These are phyloP conservation scores for Spinus pinus DNA, from an alignment of 2,797 vertebrate species.

Conservation along the genomic window DNA sequence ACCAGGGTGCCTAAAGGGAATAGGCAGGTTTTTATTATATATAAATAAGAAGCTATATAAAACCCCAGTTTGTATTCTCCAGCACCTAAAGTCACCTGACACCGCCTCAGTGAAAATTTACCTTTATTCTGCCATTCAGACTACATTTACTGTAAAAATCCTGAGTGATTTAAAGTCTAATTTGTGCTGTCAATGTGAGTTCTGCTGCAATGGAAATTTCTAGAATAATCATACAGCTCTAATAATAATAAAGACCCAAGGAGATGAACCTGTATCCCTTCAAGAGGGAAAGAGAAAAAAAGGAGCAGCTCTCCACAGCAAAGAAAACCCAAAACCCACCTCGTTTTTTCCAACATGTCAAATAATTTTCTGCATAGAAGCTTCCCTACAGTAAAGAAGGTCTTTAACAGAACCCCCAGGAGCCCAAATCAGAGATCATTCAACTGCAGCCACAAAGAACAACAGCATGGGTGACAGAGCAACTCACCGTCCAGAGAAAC, in stretches of 20 bases:
- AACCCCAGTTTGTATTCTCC: not conserved
- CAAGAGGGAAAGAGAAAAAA: not conserved
- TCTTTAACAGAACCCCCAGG: not conserved
- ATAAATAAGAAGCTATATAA: not conserved
- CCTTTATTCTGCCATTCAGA: not conserved
- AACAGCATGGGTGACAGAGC: not conserved
- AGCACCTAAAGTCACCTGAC: not conserved
- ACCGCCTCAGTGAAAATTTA: not conserved
- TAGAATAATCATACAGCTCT: not conserved
- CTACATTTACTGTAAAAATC: not conserved
- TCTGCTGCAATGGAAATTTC: not conserved
- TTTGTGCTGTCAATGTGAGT: not conserved
- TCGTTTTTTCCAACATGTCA: not conserved
- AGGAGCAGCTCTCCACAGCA: not conserved
- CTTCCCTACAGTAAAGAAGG: not conserved
- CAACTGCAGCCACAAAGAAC: not conserved
- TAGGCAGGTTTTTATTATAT: not conserved
- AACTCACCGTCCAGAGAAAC: conserved; percentile 94
- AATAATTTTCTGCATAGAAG: not conserved
- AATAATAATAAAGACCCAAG: not conserved
- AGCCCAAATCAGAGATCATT: not conserved
- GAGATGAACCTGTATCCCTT: not conserved
- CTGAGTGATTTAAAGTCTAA: not conserved
- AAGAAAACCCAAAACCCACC: not conserved
- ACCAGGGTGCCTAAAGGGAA: conserved; percentile 85